Conservation (phyloP, 23 tunicate species). For the Clavelina lepadiformis region DNA sequence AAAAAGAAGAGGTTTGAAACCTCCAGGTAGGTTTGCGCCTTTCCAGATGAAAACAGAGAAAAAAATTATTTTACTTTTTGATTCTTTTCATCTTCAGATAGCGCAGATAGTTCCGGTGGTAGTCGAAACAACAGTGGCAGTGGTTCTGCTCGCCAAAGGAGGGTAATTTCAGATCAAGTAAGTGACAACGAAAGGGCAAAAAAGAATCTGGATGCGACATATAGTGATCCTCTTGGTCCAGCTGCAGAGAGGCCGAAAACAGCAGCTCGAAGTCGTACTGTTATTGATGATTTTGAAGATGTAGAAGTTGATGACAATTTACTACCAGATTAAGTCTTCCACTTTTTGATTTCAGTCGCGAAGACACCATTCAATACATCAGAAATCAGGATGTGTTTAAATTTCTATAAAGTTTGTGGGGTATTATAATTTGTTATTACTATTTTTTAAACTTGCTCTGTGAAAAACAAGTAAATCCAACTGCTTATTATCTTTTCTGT, state of each 20-base stretch:
- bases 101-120: slow-evolving; percentile 47
- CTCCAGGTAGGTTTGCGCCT: slow-evolving; percentile 25
- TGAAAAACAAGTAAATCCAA: too few species aligned
- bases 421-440: too few species aligned
- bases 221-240: slow-evolving; percentile 85
- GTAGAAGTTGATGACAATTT: slow-evolving; percentile 81
- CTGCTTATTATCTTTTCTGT: too few species aligned
- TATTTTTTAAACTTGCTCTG: too few species aligned
- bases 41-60: neutral
- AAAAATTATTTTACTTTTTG: neutral
- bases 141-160: slow-evolving; percentile 32
- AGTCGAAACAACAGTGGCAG: slow-evolving; percentile 32
- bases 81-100: slow-evolving; percentile 12
- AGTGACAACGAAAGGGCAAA: neutral
- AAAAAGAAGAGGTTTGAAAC: slow-evolving; percentile 20
- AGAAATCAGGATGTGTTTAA: too few species aligned
- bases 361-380: too few species aligned
- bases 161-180: slow-evolving; percentile 26
- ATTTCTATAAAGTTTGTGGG: too few species aligned
- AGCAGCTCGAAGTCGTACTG: slow-evolving; percentile 55
- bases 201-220: slow-evolving; percentile 57
- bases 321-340: slow-evolving; percentile 75
- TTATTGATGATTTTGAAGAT: slow-evolving; percentile 88
- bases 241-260: slow-evolving; percentile 96
- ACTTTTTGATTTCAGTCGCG: too few species aligned